Percentiles rank a stretch among this genome's conserved stretches.
phyloP scores from a whole-genome alignment of 2,888 invertebrate genomes.

The Drosophila colorata region DNA sequence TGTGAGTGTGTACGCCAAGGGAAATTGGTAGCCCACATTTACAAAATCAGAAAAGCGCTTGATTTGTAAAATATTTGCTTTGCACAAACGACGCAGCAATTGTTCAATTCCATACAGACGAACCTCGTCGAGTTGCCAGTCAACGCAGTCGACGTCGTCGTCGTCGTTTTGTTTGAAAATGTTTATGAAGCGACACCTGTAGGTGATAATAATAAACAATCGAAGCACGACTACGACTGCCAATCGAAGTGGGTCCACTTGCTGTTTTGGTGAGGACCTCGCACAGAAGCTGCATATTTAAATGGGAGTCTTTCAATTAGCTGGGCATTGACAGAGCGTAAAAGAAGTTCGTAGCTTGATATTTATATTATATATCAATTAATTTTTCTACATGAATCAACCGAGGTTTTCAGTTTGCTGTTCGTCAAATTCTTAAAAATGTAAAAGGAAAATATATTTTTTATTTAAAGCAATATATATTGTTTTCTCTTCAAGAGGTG shows the following conservation, averaged over 20 bases:
- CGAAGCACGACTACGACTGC: constrained; percentile 65
- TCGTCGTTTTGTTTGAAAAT: constrained; percentile 71
- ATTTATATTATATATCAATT: background rate
- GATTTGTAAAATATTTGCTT: constrained; percentile 80
- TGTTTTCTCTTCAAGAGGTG: no score
- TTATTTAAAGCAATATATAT: no score
- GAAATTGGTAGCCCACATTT: constrained; percentile 81
- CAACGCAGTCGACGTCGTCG: constrained; percentile 27
- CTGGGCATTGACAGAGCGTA: background rate
- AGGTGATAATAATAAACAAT: constrained; percentile 81
- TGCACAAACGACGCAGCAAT: constrained; percentile 79
- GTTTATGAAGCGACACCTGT: constrained; percentile 81
- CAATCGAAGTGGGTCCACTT: constrained; percentile 63
- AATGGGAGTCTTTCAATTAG: constrained; percentile 25
- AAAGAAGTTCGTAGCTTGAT: background rate
- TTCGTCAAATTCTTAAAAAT: no score
- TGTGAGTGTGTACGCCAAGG: constrained; percentile 63
- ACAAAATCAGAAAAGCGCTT: constrained; percentile 81
- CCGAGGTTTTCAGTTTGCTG: no score
- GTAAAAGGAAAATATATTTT: no score
- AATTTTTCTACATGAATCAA: background rate
- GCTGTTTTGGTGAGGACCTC: constrained; percentile 8
- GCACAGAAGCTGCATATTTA: constrained; percentile 28
- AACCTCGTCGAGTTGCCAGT: constrained; percentile 38
- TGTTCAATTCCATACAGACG: constrained; percentile 74